Percentiles rank a stretch among this genome's conserved stretches.
These are phyloP conservation scores for Taenaris catops DNA, from an alignment of 2,888 invertebrate genomes.

Conservation along the genomic window DNA sequence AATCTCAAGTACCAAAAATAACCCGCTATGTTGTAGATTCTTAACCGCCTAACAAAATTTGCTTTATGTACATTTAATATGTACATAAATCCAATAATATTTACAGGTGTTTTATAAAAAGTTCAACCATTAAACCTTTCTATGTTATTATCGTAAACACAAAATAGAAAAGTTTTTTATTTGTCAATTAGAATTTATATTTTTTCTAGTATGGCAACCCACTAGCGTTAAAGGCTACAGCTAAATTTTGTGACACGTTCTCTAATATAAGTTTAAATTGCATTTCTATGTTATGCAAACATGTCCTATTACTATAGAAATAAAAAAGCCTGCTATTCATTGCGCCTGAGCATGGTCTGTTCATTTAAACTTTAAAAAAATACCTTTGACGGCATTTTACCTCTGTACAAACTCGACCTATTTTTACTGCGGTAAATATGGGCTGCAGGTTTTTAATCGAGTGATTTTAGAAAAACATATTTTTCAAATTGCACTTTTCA, in stretches of 20 bases:
- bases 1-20: too few species aligned
- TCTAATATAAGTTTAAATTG: constrained; percentile 17
- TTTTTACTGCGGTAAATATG: constrained; percentile 27
- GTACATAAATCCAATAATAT: too few species aligned
- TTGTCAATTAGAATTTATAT: constrained; percentile 3
- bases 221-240: constrained; percentile 6
- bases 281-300: constrained; percentile 49
- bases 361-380: constrained; percentile 23
- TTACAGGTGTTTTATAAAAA: too few species aligned
- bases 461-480: too few species aligned
- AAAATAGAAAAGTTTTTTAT: too few species aligned
- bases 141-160: too few species aligned
- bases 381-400: constrained; percentile 24
- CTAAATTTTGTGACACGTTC: background rate
- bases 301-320: constrained; percentile 30
- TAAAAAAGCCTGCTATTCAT: constrained; percentile 26
- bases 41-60: too few species aligned
- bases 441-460: background rate
- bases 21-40: too few species aligned
- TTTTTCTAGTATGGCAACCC: constrained; percentile 7
- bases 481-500: too few species aligned
- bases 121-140: too few species aligned
- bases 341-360: constrained; percentile 10
- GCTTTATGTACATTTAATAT: too few species aligned
- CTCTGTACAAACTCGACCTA: constrained; percentile 13